Evolutionary conservation across 2,888 invertebrate species (phyloP), one percentile per base, ranked within the genome.

Genomic region (Stegana nigrithorax): DNA sequence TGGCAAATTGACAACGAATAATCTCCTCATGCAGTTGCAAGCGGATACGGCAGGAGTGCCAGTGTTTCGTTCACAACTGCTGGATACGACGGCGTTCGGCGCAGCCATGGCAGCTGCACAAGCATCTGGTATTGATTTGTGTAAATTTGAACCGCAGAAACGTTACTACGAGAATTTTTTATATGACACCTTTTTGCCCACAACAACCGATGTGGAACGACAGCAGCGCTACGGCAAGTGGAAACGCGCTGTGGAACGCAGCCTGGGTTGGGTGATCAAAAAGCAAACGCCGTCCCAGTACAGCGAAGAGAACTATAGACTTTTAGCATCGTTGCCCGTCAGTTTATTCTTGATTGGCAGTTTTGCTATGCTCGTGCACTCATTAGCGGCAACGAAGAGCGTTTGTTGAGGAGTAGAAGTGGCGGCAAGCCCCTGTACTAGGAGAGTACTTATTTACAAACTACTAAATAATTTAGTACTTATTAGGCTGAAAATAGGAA

Each of bases 231-330:
- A 95, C 85, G 92, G 90, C 6, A 93, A 94, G 86, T 97, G 97
- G 97, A 96, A 96, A 86, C 93, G 94, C 90, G 97, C 97, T 0
- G 96, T 98, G 1, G 91, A 95, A 79, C 89, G 96, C 27, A 94
- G 95, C 36, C 89, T 97, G 73, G 94, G 95, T 66, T 97, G 97
- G 97, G 93, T 92, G 19, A 88, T 90, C 0, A 88, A 89, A 1
- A 88, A 89, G 4, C 91, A 92, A 83, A 92, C 91, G 84, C 91
- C 92, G 7, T 86, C 88, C 72, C 87, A 89, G 47, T 93, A 93
- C 91, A 93, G 94, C 89, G 93, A 94, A 83, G 93, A 94, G 82
- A 87, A 93, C 73, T 95, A 91, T 85, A 88, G 89, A 67, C 87
- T 94, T 63, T 87, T 95, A 65, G 89, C 93, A 3, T 94, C 95